Evolutionary conservation across 2,888 invertebrate species (phyloP), one percentile per base, ranked within the genome.

Genomic region (Carcina quercana): DNA sequence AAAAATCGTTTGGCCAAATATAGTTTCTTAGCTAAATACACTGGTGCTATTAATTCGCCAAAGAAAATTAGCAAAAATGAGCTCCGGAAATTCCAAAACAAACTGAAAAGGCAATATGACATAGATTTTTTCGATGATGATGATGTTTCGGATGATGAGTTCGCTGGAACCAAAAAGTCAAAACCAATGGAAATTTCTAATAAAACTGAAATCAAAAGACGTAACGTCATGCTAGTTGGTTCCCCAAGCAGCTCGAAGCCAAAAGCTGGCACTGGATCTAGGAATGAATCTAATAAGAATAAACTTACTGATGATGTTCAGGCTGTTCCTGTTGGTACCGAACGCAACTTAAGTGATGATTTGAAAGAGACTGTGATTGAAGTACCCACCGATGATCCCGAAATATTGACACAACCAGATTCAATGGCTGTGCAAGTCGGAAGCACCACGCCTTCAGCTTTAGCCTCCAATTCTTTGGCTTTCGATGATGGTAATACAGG

Each of bases 21-120:
- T 35, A 80, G 86, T 40, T 87, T 86, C 42, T 41, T 86, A 22
- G 45, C 70, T 2, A 67, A 72, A 40, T 85, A 72, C 45, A 70
- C 65, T 29, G 83, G 85, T 1, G 43, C 44, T 1, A 69, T 86
- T 68, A 13, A 50, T 34, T 43, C 59, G 48, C 60, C 85, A 40
- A 50, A 73, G 62, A 53, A 66, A 47, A 30, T 74, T 2, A 60
- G 37, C n/a, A 63, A 56, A 40, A 44, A 46, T 5, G 59, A 63
- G 11, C 27, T 74, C 14, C 41, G 47, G 5, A 71, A 54, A 36
- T 61, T 61, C 38, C 57, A 71, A 30, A 63, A 56, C 21, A 50
- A 47, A 12, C 44, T 80, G 21, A 70, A 72, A 42, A 58, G 59
- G 14, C 68, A 62, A 36, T 70, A 59, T 13, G 58, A 70, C 32